Conservation (phyloP, 2,113 vertebrate species). For the Delphinus delphis region DNA sequence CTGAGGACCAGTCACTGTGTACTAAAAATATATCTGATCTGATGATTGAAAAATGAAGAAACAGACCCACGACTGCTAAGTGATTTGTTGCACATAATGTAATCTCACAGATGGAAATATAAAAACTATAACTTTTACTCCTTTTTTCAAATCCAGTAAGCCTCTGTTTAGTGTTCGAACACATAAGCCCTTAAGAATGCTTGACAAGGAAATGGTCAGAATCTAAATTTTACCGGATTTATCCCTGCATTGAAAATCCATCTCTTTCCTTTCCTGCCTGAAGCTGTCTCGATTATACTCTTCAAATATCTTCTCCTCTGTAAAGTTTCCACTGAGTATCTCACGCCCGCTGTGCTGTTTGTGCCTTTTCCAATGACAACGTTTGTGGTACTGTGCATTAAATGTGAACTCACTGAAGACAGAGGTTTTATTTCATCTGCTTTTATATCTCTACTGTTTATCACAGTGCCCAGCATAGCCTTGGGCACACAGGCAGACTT, state of each 20-base stretch:
- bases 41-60: not conserved
- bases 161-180: not conserved
- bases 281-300: not conserved
- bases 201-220: not conserved
- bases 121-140: not conserved
- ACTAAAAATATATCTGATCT: not conserved
- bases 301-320: not conserved
- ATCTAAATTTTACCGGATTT: not conserved
- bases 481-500: not conserved
- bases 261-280: not conserved
- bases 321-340: not conserved
- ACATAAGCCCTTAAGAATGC: not conserved
- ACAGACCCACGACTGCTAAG: not conserved
- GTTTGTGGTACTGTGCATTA: not conserved
- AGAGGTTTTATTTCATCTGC: not conserved
- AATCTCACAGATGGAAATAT: not conserved
- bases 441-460: not conserved
- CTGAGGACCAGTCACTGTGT: not conserved
- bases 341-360: not conserved
- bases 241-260: not conserved
- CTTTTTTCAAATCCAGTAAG: not conserved
- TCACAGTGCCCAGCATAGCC: not conserved
- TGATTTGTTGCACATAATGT: not conserved
- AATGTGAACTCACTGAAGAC: not conserved
- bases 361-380: not conserved